Evolutionary conservation across 2,113 vertebrate genomes (phyloP), one percentile per base, ranked within the genome.

Genomic region (Ceyx cyanopectus): DNA sequence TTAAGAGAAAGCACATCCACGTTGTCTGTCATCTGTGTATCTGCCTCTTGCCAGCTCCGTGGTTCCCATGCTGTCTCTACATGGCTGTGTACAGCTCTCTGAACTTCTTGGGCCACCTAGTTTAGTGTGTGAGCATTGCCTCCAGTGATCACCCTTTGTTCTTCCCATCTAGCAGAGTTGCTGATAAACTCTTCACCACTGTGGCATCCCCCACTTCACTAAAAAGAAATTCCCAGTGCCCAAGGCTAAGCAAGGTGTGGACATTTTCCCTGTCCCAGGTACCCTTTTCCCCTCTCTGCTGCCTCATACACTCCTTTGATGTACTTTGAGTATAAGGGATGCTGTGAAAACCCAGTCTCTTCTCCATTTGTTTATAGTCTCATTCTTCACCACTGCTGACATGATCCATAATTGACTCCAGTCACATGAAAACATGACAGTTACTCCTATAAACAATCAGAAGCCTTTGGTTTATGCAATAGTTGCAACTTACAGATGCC

Each of bases 121-220:
- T 17, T 14, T 40, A 48, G 37, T 69, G 2, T 37, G 41, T 57
- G 7, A 26, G 61, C 2, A 5, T 75, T 86, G 66, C 19, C 46
- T 70, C 14, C 3, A 27, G 5, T 8, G 30, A 37, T n/a, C 22
- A 45, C 19, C 9, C 12, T 50, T 73, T 56, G 1, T 24, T 76
- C 43, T 62, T 62, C 20, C 30, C 27, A 14, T 26, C 12, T 53
- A 15, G 34, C 32, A 29, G 60, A 69, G 50, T 1, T 9, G 5
- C 10, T 46, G 29, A 26, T 7, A 46, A 73, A 73, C n/a, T 45
- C 8, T 3, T 34, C 9, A 13, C 10, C 11, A 7, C 3, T 2
- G 2, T 12, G 20, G 4, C 24, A 21, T 4, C 4, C 0, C 2
- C 0, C 6, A 9, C 61, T 41, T 80, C 20, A 76, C 10, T 65